These are phyloP conservation scores for Sciurus carolinensis DNA, from an alignment of 2,797 vertebrate genomes.

Conservation along the genomic window DNA sequence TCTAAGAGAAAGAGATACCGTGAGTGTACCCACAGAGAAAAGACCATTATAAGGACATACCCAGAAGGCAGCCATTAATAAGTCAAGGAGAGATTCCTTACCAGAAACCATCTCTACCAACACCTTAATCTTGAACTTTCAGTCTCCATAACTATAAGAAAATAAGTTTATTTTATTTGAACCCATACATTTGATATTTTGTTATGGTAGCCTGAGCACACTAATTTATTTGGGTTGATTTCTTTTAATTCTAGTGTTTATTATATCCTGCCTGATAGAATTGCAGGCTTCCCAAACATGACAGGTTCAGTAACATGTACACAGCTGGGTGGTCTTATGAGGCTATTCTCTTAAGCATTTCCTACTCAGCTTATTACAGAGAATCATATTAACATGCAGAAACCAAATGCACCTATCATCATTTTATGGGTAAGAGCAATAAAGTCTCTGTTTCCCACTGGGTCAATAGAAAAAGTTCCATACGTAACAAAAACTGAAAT, in stretches of 20 bases:
- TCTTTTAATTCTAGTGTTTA: neutral
- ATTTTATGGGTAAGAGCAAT: neutral
- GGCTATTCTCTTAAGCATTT: neutral
- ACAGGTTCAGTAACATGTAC: neutral
- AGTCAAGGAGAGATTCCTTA: neutral
- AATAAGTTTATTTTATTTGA: neutral
- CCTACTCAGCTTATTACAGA: neutral
- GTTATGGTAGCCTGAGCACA: neutral
- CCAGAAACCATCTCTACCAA: neutral
- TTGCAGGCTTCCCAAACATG: neutral
- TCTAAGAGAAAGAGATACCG: neutral
- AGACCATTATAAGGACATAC: too few relatives aligned
- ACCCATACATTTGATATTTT: neutral
- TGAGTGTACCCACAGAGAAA: neutral
- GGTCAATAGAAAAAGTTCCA: neutral
- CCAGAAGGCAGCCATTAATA: neutral
- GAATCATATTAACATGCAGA: neutral
- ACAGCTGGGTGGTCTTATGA: neutral
- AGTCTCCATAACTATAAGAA: neutral
- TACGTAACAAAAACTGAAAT: constrained; percentile 13
- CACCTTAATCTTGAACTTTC: neutral
- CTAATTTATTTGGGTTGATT: neutral
- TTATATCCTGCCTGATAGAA: neutral
- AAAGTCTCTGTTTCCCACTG: neutral
- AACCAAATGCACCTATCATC: neutral